Conservation (phyloP, 2,888 invertebrate genomes). For the Hydrotaea diabolus region DNA sequence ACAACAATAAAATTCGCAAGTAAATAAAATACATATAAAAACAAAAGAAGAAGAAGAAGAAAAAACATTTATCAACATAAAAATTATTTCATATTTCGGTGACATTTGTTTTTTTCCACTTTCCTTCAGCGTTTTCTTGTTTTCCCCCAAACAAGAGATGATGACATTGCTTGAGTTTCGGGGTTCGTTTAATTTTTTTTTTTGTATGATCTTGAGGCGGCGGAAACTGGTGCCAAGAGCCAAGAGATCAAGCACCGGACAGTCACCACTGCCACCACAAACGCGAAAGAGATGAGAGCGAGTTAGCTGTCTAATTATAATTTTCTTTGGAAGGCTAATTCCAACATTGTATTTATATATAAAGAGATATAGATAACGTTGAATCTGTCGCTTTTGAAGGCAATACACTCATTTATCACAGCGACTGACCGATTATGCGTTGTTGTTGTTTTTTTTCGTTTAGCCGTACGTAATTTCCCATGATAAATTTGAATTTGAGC, state of each 20-base stretch:
- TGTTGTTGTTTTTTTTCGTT: too few relatives aligned
- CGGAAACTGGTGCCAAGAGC: background rate
- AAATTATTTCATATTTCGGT: background rate
- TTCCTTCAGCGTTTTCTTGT: background rate
- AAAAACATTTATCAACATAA: background rate
- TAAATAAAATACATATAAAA: background rate
- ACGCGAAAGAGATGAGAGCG: background rate
- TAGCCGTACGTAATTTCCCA: background rate
- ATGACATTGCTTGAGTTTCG: constrained; percentile 2
- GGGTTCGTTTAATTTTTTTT: too few relatives aligned
- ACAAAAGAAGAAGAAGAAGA: too few relatives aligned
- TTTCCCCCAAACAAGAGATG: background rate
- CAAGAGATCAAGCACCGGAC: background rate
- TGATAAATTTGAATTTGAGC: background rate
- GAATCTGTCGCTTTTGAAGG: background rate
- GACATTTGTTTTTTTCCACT: too few relatives aligned
- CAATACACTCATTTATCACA: constrained; percentile 10
- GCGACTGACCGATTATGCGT: too few relatives aligned
- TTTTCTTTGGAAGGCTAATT: background rate
- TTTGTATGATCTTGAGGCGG: constrained; percentile 1
- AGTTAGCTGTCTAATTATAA: background rate
- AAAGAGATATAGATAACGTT: background rate
- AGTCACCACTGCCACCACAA: too few relatives aligned
- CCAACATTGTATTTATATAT: background rate
- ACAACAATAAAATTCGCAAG: background rate